phyloP scores from a whole-genome alignment of 2,113 vertebrate genomes.

The Pao palembangensis region DNA sequence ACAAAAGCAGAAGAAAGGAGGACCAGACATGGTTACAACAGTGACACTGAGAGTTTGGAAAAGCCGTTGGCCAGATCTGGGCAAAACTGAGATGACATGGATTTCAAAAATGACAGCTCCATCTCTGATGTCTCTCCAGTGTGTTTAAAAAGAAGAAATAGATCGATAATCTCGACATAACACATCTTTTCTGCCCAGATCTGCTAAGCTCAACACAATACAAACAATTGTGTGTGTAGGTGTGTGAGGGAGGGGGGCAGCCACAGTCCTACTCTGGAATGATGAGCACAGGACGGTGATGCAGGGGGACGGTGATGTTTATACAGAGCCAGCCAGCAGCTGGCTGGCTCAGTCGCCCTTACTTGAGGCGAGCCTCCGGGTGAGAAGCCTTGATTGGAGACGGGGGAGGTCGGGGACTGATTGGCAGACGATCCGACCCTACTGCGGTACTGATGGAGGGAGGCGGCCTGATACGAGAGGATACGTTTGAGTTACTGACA shows the following conservation, averaged over 20 bases:
- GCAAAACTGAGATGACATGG: constrained; percentile 37
- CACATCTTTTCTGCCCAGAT: constrained; percentile 59
- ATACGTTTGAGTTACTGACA: constrained; percentile 73
- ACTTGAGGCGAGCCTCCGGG: constrained; percentile 96
- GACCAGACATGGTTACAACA: constrained; percentile 38
- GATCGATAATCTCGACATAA: neutral
- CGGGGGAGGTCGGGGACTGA: constrained; percentile 96
- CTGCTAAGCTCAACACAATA: constrained; percentile 45
- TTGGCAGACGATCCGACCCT: constrained; percentile 91
- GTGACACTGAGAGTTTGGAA: constrained; percentile 43
- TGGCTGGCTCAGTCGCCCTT: constrained; percentile 76
- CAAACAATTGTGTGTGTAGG: constrained; percentile 29
- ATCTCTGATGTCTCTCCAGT: neutral
- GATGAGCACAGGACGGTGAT: constrained; percentile 42
- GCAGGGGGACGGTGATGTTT: constrained; percentile 41
- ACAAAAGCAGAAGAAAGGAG: constrained; percentile 52
- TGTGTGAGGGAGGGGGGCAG: constrained; percentile 8
- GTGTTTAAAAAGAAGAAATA: neutral
- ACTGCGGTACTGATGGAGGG: constrained; percentile 94
- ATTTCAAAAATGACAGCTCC: neutral
- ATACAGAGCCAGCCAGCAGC: constrained; percentile 34
- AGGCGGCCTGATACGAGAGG: constrained; percentile 82
- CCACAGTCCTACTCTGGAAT: constrained; percentile 36
- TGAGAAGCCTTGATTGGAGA: constrained; percentile 99
- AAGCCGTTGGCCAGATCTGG: constrained; percentile 57